phyloP scores from a whole-genome alignment of 2,113 vertebrate genomes.

The Emydura subglobosa region DNA sequence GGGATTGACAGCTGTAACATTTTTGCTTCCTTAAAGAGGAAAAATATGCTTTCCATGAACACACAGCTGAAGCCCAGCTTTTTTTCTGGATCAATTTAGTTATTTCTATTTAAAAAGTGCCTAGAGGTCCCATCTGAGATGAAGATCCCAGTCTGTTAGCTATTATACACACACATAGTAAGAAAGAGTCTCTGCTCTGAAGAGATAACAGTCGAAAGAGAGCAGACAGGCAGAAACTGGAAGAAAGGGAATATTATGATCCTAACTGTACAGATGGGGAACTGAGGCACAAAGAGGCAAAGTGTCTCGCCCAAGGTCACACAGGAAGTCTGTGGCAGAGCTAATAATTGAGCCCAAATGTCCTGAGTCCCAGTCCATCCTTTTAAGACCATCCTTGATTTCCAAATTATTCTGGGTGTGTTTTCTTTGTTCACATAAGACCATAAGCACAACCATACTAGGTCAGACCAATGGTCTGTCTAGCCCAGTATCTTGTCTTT shows the following conservation, averaged over 20 bases:
- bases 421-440: too few species aligned
- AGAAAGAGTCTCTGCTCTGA: too few species aligned
- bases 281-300: too few species aligned
- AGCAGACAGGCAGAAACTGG: not conserved
- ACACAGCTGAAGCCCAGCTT: not conserved
- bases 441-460: not conserved
- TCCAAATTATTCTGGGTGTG: too few species aligned
- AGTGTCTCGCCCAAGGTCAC: too few species aligned
- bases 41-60: not conserved
- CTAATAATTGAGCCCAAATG: too few species aligned
- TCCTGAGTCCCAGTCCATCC: too few species aligned
- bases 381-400: too few species aligned
- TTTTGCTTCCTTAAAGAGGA: not conserved
- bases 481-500: not conserved
- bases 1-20: not conserved
- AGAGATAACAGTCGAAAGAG: not conserved
- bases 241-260: not conserved
- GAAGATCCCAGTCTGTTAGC: not conserved
- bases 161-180: not conserved
- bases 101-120: not conserved
- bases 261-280: too few species aligned
- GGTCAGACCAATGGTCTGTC: rapidly evolving
- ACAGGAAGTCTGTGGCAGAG: too few species aligned
- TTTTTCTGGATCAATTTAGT: not conserved
- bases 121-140: not conserved